Evolutionary conservation across 2,113 vertebrate species (phyloP).

Genomic region (Atlantisia rogersi): DNA sequence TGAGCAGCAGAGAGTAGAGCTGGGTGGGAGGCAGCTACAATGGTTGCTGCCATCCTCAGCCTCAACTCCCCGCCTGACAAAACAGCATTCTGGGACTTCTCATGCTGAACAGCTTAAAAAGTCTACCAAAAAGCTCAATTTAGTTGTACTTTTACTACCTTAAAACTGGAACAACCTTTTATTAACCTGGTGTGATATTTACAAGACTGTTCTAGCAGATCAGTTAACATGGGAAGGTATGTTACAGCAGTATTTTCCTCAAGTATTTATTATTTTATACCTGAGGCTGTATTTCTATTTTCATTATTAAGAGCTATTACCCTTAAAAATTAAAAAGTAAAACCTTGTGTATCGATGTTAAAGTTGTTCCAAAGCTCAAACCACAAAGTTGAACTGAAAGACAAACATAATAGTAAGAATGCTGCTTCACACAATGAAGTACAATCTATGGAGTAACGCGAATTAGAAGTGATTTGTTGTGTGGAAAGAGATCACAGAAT

Average conservation of each 20-base stretch:
- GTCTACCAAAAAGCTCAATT: neutral
- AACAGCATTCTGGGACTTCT: neutral
- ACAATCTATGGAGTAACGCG: accelerated
- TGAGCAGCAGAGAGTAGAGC: neutral
- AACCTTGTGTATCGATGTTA: neutral
- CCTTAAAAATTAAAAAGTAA: neutral
- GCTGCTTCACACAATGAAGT: neutral
- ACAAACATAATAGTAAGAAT: neutral
- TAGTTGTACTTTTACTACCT: neutral
- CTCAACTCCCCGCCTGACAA: neutral
- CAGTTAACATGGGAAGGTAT: neutral
- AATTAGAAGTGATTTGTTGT: accelerated
- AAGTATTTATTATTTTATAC: neutral
- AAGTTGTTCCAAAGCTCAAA: neutral
- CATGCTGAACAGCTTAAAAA: neutral
- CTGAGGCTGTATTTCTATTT: neutral
- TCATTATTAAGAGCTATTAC: neutral
- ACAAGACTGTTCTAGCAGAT: neutral
- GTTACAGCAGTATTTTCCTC: neutral
- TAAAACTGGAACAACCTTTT: conserved; percentile 2
- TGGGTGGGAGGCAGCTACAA: neutral
- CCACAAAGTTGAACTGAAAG: neutral
- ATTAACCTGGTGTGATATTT: conserved; percentile 15
- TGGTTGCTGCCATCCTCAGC: neutral
- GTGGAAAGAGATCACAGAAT: neutral